Percentiles rank a stretch among this genome's conserved stretches.
Conservation (phyloP, 2,888 invertebrate species). For the Dynastes hyllus region DNA sequence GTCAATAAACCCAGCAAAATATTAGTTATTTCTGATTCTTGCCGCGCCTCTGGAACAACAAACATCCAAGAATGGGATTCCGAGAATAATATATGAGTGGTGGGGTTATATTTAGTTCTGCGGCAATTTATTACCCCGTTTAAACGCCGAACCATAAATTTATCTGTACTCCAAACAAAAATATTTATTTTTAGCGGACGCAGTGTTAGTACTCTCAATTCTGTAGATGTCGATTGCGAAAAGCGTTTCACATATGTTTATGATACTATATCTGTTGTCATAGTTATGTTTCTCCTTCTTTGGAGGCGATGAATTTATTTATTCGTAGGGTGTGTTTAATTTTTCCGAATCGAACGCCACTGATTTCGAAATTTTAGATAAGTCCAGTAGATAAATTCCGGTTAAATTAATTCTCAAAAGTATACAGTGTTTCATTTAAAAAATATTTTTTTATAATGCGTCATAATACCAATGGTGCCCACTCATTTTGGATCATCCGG, state of each 20-base stretch:
- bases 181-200: conserved; percentile 10
- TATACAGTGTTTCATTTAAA: too few species aligned
- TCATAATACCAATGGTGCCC: too few species aligned
- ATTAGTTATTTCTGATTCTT: conserved; percentile 33
- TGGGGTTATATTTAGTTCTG: conserved; percentile 19
- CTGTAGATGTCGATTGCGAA: neutral
- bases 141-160: conserved; percentile 21
- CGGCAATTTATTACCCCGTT: conserved; percentile 19
- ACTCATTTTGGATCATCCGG: too few species aligned
- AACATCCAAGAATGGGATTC: conserved; percentile 6
- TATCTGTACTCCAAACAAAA: conserved; percentile 23
- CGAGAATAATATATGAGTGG: neutral
- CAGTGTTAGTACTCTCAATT: neutral
- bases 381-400: too few species aligned
- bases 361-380: too few species aligned
- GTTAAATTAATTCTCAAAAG: too few species aligned
- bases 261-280: neutral
- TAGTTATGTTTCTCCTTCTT: neutral
- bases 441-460: too few species aligned
- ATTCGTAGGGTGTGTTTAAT: too few species aligned
- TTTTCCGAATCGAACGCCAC: too few species aligned
- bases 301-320: too few species aligned
- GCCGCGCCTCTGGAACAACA: conserved; percentile 1
- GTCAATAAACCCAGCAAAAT: conserved; percentile 23
- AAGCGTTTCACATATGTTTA: neutral